Conservation (phyloP, 2,113 vertebrate genomes). For the Polyodon spathula region DNA sequence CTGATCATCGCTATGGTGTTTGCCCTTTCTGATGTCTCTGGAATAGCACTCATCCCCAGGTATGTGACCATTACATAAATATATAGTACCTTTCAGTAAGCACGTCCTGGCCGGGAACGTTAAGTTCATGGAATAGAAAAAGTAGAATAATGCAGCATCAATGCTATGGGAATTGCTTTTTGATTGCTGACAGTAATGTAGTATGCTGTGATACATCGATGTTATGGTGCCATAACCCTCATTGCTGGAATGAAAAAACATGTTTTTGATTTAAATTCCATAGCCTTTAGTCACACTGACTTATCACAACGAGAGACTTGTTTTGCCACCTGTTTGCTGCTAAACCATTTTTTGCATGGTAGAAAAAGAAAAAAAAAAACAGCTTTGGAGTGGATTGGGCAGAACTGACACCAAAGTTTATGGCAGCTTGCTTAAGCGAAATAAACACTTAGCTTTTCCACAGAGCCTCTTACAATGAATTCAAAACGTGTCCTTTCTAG, state of each 20-base stretch:
- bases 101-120: too few relatives aligned
- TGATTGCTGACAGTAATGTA: too few relatives aligned
- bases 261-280: neutral
- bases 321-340: too few relatives aligned
- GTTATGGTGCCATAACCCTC: neutral
- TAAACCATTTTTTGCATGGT: neutral
- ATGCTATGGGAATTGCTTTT: too few relatives aligned
- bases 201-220: too few relatives aligned
- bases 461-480: neutral
- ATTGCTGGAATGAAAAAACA: neutral
- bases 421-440: neutral
- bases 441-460: neutral
- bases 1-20: constrained; percentile 67
- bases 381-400: neutral
- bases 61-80: too few relatives aligned
- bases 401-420: neutral
- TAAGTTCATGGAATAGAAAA: too few relatives aligned
- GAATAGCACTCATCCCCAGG: constrained; percentile 65
- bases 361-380: neutral
- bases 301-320: too few relatives aligned
- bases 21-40: constrained; percentile 50
- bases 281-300: neutral
- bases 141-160: too few relatives aligned
- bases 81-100: too few relatives aligned
- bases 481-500: too few relatives aligned